These are phyloP conservation scores for Lepidurus packardi DNA, from an alignment of 1,140 invertebrate species.

Conservation along the genomic window DNA sequence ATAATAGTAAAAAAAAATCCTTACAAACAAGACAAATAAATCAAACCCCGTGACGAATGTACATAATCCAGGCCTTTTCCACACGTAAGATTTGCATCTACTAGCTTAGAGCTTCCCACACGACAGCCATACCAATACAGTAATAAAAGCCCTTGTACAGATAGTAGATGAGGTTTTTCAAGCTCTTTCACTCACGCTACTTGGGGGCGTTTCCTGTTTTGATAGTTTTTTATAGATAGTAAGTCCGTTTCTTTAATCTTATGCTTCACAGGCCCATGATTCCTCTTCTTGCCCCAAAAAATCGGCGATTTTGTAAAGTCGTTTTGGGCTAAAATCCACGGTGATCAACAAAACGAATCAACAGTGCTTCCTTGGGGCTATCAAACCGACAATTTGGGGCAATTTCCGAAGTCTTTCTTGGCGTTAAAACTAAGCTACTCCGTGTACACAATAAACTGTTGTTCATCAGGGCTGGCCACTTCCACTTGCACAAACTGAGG, in stretches of 20 bases:
- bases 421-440: slow-evolving; percentile 49
- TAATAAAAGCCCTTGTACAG: not conserved
- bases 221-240: not conserved
- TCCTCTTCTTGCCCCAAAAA: too few species aligned
- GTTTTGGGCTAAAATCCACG: not conserved
- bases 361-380: not conserved
- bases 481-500: slow-evolving; percentile 62
- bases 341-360: not conserved
- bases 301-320: not conserved
- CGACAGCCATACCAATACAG: not conserved
- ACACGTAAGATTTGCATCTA: not conserved
- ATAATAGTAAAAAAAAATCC: not conserved
- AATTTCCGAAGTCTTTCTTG: not conserved
- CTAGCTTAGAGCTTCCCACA: not conserved
- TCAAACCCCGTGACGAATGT: slow-evolving; percentile 14
- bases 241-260: too few species aligned
- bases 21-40: not conserved
- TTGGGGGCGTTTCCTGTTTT: not conserved
- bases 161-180: not conserved
- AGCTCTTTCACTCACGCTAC: not conserved
- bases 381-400: not conserved
- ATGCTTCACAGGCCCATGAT: too few species aligned
- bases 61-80: not conserved
- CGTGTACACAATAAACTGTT: slow-evolving; percentile 63
- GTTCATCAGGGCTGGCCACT: slow-evolving; percentile 55